Evolutionary conservation across 2,113 vertebrate species (phyloP).

Genomic region (Dromiciops gliroides): DNA sequence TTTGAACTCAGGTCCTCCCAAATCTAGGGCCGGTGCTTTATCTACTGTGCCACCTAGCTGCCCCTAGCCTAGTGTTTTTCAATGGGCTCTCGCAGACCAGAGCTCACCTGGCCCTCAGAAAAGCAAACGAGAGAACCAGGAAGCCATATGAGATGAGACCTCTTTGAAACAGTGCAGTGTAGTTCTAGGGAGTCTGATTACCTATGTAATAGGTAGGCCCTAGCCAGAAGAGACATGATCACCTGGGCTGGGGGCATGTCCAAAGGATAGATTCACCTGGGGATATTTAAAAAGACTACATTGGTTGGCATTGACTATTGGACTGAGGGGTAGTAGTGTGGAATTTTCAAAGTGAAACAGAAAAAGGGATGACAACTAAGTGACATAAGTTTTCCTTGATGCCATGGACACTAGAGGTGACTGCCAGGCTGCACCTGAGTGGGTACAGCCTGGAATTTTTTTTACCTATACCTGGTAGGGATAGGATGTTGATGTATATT

Average conservation of each 20-base stretch:
- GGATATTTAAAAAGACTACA: neutral
- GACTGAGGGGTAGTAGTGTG: neutral
- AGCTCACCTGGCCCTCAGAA: neutral
- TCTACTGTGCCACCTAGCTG: too few species aligned
- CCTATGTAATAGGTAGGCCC: neutral
- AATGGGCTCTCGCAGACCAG: neutral
- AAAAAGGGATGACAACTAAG: neutral
- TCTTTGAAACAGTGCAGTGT: neutral
- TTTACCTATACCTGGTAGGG: too few species aligned
- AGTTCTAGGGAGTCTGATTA: neutral
- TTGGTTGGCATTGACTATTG: neutral
- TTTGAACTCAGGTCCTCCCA: too few species aligned
- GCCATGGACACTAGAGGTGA: neutral
- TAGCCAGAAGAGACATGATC: neutral
- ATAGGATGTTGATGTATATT: neutral
- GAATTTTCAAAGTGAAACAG: neutral
- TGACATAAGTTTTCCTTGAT: neutral
- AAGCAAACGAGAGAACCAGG: neutral
- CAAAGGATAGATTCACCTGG: neutral
- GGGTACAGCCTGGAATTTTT: neutral
- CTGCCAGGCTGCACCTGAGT: neutral
- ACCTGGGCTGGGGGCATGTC: neutral
- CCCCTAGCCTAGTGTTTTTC: neutral
- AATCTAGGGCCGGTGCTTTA: too few species aligned
- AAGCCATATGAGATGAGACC: neutral